These are phyloP conservation scores for Cardiocondyla obscurior DNA, from an alignment of 1,140 invertebrate species.

Conservation along the genomic window DNA sequence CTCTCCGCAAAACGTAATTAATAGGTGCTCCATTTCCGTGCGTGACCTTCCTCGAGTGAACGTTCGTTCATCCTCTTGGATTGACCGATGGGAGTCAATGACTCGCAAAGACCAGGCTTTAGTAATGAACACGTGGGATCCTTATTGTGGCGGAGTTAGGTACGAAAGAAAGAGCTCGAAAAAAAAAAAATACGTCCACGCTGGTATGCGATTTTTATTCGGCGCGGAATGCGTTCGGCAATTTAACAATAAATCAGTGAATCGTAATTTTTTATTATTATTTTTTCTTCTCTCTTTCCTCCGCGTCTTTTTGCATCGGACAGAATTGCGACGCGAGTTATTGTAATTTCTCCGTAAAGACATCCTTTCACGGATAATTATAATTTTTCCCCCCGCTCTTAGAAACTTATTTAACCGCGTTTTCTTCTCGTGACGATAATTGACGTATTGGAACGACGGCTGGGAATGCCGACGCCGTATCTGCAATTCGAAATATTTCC, in stretches of 20 bases:
- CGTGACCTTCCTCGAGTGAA: constrained; percentile 48
- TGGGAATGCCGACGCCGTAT: background rate
- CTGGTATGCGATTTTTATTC: background rate
- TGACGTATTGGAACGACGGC: background rate
- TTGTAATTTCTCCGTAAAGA: background rate
- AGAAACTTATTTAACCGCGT: background rate
- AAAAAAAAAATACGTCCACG: background rate
- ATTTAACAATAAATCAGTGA: background rate
- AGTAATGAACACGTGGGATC: background rate
- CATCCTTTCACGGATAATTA: constrained; percentile 18
- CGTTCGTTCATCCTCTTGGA: constrained; percentile 17
- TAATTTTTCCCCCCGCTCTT: background rate
- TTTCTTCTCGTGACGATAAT: constrained; percentile 25
- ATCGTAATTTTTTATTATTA: background rate
- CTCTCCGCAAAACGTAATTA: constrained; percentile 46
- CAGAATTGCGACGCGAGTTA: background rate
- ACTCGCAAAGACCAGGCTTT: background rate
- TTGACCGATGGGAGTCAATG: constrained; percentile 28
- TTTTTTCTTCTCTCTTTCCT: no score
- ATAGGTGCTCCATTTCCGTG: constrained; percentile 30
- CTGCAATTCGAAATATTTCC: background rate
- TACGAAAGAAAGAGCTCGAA: background rate
- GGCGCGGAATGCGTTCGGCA: background rate
- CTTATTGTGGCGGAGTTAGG: background rate
- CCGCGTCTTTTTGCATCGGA: background rate